Evolutionary conservation across 2,888 invertebrate genomes (phyloP), one percentile per base, ranked within the genome.

Genomic region (Perithous albicinctus): DNA sequence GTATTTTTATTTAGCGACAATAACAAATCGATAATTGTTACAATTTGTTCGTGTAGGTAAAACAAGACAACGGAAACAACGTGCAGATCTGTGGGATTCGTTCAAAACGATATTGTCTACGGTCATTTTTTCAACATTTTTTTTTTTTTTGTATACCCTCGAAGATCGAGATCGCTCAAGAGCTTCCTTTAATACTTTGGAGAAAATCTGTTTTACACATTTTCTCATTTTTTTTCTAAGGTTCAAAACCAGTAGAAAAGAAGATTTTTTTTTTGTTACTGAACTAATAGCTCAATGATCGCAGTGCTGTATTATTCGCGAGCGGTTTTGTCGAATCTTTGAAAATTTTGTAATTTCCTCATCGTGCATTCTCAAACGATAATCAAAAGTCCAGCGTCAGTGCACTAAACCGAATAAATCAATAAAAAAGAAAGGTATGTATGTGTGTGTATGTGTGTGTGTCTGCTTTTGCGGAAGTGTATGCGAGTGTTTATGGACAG

Each of bases 281-380:
- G 10, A 51, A 2, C 23, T 38, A 18, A 43, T 18, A 12, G 23
- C 20, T 61, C 23, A 61, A 59, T 35, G 23, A 20, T 38, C 35
- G 15, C 18, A 38, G 63, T 15, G 26, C 41, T 26, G 73, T 74
- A 38, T 74, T 74, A 64, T 63, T 23, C 5, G 5, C 12, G 32
- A 64, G 15, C 35, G 15, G 2, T 26, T 20, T 26, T 63, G 10
- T 6, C 35, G 61, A 51, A 73, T 2, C 48, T 63, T 41, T n/a
- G 10, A 35, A 51, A 48, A 48, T 32, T 38, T 51, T 46, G 12
- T 8, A 46, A 35, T 23, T 35, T 23, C 26, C 10, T 15, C 29
- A 32, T 23, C 23, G 23, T 64, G 12, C 18, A 29, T 51, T n/a
- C 38, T 18, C 38, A 15, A 54, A 38, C 10, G 15, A 23, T 12